These are phyloP conservation scores for Ennomos quercinarius DNA, from an alignment of 2,888 invertebrate genomes.

Conservation along the genomic window DNA sequence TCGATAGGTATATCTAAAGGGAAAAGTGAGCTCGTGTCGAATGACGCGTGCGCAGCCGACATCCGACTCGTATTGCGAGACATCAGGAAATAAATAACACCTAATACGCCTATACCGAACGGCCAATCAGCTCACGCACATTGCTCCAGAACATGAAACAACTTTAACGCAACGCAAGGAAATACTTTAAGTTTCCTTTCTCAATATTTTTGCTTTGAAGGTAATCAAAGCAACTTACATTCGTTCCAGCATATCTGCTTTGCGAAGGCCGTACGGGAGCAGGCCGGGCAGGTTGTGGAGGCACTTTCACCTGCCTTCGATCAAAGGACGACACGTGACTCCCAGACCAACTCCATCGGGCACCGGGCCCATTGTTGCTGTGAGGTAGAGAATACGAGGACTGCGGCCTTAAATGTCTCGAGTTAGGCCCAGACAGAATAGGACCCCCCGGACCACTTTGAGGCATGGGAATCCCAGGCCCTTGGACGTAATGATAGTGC, in stretches of 20 bases:
- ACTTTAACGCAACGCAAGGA: constrained; percentile 36
- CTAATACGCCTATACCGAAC: constrained; percentile 51
- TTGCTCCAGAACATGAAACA: constrained; percentile 61
- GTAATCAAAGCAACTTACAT: constrained; percentile 63
- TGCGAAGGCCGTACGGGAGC: constrained; percentile 72
- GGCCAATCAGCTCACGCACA: constrained; percentile 57
- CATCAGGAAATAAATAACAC: constrained; percentile 67
- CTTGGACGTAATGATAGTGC: constrained; percentile 77
- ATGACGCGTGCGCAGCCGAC: constrained; percentile 65
- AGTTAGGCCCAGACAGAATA: constrained; percentile 67
- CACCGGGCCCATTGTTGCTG: constrained; percentile 82
- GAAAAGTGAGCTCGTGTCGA: constrained; percentile 63
- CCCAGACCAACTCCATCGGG: constrained; percentile 84
- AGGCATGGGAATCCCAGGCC: constrained; percentile 61
- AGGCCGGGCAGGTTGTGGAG: constrained; percentile 76
- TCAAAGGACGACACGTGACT: constrained; percentile 82
- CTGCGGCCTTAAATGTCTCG: constrained; percentile 74
- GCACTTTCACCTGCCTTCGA: constrained; percentile 76
- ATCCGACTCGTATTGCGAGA: constrained; percentile 75
- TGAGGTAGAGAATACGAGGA: constrained; percentile 84
- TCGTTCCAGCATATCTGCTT: constrained; percentile 65
- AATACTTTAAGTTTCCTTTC: constrained; percentile 21
- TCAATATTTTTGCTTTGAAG: constrained; percentile 40
- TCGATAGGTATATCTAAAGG: no score
- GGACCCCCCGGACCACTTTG: constrained; percentile 73